Conservation (phyloP, 2,113 vertebrate species). For the Carollia perspicillata region DNA sequence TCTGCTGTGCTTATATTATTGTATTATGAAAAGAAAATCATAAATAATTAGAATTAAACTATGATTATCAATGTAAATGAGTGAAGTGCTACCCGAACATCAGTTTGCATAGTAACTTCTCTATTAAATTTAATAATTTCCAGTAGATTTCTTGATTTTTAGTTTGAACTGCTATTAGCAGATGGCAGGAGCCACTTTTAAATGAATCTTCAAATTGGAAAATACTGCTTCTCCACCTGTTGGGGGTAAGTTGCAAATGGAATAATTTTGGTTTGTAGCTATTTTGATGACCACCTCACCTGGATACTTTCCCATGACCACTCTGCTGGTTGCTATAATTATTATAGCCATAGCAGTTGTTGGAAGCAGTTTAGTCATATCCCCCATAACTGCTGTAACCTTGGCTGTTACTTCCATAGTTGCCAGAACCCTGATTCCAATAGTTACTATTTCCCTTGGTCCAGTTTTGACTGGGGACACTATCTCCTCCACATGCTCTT, state of each 20-base stretch:
- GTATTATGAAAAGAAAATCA: not conserved
- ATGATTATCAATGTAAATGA: not conserved
- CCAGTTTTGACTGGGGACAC: conserved; percentile 94
- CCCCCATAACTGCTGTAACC: conserved; percentile 95
- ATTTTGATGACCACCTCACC: conserved; percentile 90
- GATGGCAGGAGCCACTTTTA: conserved; percentile 76
- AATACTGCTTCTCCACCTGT: conserved; percentile 84
- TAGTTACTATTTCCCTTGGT: conserved; percentile 97
- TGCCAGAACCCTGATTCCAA: conserved; percentile 97
- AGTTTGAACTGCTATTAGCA: conserved; percentile 79
- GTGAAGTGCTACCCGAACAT: not conserved
- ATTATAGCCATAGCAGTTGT: conserved; percentile 98
- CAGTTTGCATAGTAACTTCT: not conserved
- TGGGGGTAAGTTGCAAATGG: conserved; percentile 78
- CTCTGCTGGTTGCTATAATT: conserved; percentile 94
- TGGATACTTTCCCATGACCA: conserved; percentile 90
- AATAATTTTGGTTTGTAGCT: conserved; percentile 91
- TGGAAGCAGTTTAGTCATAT: conserved; percentile 98
- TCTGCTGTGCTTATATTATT: not conserved
- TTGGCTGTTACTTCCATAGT: conserved; percentile 97
- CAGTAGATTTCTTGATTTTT: not conserved
- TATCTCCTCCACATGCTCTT: conserved; percentile 85
- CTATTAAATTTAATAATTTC: conserved; percentile 14
- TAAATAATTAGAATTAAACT: conserved; percentile 34
- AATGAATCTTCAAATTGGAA: conserved; percentile 81